These are phyloP conservation scores for Xestia rhomboidea DNA, from an alignment of 2,888 invertebrate species.

Conservation along the genomic window DNA sequence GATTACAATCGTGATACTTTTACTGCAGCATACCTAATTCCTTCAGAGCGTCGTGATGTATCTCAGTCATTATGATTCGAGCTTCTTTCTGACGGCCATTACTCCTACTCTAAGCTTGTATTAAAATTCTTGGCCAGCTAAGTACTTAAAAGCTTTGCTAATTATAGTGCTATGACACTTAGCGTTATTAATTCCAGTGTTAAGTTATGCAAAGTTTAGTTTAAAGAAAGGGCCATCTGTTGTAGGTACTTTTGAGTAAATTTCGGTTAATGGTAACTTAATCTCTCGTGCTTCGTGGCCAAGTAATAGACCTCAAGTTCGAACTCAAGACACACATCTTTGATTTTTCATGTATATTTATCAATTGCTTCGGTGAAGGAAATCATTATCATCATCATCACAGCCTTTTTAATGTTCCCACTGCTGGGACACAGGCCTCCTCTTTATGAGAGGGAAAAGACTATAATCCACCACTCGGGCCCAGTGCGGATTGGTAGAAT, in stretches of 20 bases:
- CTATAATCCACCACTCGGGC: no score
- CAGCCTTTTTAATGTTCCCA: no score
- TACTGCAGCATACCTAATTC: conserved; percentile 7
- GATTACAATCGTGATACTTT: background rate
- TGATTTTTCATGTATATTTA: no score
- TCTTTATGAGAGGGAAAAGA: no score
- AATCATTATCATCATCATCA: no score
- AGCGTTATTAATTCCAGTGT: conserved; percentile 29
- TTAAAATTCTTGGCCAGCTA: conserved; percentile 52
- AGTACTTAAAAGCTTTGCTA: conserved; percentile 53
- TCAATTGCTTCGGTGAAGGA: no score
- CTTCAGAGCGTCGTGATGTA: conserved; percentile 18
- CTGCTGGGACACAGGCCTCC: no score
- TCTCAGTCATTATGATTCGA: conserved; percentile 44
- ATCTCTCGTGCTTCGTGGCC: no score
- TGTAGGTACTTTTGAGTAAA: background rate
- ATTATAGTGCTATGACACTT: conserved; percentile 45
- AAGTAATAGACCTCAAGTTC: no score
- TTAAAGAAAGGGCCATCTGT: conserved; percentile 1
- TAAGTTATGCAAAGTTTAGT: conserved; percentile 14
- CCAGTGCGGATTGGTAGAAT: no score
- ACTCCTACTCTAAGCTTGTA: conserved; percentile 42
- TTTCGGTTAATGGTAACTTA: background rate
- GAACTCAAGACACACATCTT: no score
- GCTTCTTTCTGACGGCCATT: conserved; percentile 21